Evolutionary conservation across 2,113 vertebrate species (phyloP), one percentile per base, ranked within the genome.

Genomic region (Phrynosoma blainvillii): DNA sequence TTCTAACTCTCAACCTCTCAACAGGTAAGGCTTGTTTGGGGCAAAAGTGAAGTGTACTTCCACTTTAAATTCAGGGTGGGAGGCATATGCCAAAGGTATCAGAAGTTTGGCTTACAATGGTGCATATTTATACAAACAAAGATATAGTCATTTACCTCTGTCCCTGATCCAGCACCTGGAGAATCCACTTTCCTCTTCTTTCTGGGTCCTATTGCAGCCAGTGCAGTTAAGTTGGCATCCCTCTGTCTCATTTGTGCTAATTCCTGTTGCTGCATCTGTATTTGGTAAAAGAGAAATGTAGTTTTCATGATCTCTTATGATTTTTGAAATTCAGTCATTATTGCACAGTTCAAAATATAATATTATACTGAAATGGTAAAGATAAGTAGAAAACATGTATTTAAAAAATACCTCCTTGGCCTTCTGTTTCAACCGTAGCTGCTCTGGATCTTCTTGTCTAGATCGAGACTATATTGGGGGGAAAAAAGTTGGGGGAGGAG

Each of bases 221-320:
- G 96, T 0, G 98, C 98, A 1, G 98, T 98, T 92, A 98, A 95
- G 96, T 99, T 99, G 94, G 98, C 98, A 62, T 99, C 98, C 84
- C 98, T 97, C 95, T 99, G 98, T 89, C 98, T 96, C 97, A 98
- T 98, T 94, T 98, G 98, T 36, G 98, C 98, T 93, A 98, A 94
- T 89, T 99, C 98, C 90, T 98, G 98, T 85, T 99, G 98, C 94
- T 99, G 98, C 98, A 98, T 98, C 98, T 98, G 95, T 40, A 52
- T 62, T 84, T 74, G 14, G 75, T 82, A 93, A 36, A 92, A 92
- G 11, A 91, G 85, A 85, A 59, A 75, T 5, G 59, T 1, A 18
- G 66, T 65, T 78, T 21, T 88, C 84, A 77, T 56, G 40, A 7
- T 66, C 36, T 79, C 59, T 79, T 2, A 42, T 21, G 85, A 65